These are phyloP conservation scores for Propithecus perrieri DNA, from an alignment of 2,797 vertebrate genomes.

Conservation along the genomic window DNA sequence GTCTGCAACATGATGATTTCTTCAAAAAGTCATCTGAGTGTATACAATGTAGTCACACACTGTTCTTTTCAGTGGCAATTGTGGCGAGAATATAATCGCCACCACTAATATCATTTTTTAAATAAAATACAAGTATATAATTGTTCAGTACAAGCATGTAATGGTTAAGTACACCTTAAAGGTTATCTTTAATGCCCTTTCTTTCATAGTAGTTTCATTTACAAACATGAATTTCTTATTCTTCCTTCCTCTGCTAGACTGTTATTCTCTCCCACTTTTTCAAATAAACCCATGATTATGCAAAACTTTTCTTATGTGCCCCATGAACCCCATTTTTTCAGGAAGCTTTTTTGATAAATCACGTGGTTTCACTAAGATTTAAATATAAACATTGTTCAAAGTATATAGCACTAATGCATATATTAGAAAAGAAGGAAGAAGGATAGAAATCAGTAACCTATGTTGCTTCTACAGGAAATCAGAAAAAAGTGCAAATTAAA, in stretches of 20 bases:
- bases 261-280: background rate
- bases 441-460: background rate
- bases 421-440: background rate
- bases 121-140: conserved; percentile 16
- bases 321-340: background rate
- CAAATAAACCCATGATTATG: background rate
- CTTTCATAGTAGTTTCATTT: conserved; percentile 21
- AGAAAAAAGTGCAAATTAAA: conserved; percentile 32
- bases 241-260: background rate
- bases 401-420: background rate
- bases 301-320: background rate
- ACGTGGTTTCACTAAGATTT: background rate
- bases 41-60: background rate
- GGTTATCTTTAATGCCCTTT: background rate
- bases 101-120: background rate
- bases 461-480: background rate
- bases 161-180: background rate
- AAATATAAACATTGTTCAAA: background rate
- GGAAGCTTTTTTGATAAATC: conserved; percentile 28
- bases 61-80: background rate
- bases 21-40: conserved; percentile 41
- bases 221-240: conserved; percentile 41
- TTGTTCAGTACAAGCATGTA: background rate
- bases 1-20: background rate
- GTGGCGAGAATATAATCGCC: background rate